These are phyloP conservation scores for Agrotis puta DNA, from an alignment of 2,888 invertebrate genomes.

Conservation along the genomic window DNA sequence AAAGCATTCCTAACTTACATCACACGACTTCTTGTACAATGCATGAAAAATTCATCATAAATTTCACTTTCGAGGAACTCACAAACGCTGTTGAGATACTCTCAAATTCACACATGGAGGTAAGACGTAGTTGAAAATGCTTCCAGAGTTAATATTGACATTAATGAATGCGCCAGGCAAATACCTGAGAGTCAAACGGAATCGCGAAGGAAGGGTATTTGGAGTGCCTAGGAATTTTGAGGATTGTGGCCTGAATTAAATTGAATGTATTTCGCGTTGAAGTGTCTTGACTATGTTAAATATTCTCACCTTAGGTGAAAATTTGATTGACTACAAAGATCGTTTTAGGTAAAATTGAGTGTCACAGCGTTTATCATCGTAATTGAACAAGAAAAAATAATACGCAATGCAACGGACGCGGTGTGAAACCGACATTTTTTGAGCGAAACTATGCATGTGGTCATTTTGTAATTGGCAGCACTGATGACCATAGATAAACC, in stretches of 20 bases:
- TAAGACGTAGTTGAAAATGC: conserved; percentile 61
- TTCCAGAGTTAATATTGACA: conserved; percentile 72
- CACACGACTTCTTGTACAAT: conserved; percentile 31
- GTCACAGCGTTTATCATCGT: not conserved
- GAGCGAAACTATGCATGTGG: too few species aligned
- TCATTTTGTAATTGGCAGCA: too few species aligned
- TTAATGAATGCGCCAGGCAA: conserved; percentile 72
- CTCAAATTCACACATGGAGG: conserved; percentile 52
- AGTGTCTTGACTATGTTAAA: not conserved
- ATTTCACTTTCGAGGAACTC: conserved; percentile 47
- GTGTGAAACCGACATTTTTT: too few species aligned
- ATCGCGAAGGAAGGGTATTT: conserved; percentile 63
- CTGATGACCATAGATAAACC: too few species aligned
- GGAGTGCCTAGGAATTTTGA: conserved; percentile 60
- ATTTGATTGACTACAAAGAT: conserved; percentile 18
- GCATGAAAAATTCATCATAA: conserved; percentile 60
- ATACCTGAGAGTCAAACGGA: conserved; percentile 67
- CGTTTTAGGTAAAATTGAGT: conserved; percentile 16
- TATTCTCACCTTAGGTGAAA: conserved; percentile 7
- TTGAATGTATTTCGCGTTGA: conserved; percentile 45
- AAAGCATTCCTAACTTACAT: conserved; percentile 38
- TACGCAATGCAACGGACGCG: too few species aligned
- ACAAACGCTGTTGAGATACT: conserved; percentile 28
- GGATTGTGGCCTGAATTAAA: conserved; percentile 39
- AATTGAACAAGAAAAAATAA: not conserved